Conservation (phyloP, 2,888 invertebrate species). For the Troglohyphantes excavatus region DNA sequence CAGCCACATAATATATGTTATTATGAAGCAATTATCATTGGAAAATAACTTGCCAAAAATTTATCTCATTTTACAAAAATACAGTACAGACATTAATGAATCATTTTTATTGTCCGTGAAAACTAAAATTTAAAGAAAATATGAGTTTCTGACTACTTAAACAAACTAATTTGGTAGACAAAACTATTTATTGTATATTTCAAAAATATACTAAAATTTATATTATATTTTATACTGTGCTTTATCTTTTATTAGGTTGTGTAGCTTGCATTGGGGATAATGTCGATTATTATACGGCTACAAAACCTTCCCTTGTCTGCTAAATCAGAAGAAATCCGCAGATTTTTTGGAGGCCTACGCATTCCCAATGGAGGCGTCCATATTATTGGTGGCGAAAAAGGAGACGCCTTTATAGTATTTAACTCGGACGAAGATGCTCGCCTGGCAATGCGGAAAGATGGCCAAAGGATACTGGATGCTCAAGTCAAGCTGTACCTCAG, state of each 20-base stretch:
- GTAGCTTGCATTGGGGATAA: slow-evolving; percentile 82
- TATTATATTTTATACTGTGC: slow-evolving; percentile 26
- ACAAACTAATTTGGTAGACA: too few relatives aligned
- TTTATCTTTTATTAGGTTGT: slow-evolving; percentile 69
- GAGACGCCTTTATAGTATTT: slow-evolving; percentile 99
- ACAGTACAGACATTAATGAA: too few relatives aligned
- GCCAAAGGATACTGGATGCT: slow-evolving; percentile 93
- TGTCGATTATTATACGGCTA: slow-evolving; percentile 99
- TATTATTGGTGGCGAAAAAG: slow-evolving; percentile 99
- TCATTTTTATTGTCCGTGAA: too few relatives aligned
- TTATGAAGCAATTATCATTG: too few relatives aligned
- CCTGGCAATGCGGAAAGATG: slow-evolving; percentile 95
- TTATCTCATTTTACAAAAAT: too few relatives aligned
- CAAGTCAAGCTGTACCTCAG: slow-evolving; percentile 94
- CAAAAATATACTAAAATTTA: too few relatives aligned
- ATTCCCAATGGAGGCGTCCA: slow-evolving; percentile 99
- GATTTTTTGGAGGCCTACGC: slow-evolving; percentile 96
- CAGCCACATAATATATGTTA: too few relatives aligned
- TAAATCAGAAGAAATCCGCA: slow-evolving; percentile 97
- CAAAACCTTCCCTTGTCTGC: slow-evolving; percentile 99
- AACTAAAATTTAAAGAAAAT: too few relatives aligned
- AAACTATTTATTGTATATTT: too few relatives aligned
- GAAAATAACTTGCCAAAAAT: too few relatives aligned
- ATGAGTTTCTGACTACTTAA: too few relatives aligned
- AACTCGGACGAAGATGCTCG: slow-evolving; percentile 99